Percentiles rank a stretch among this genome's conserved stretches.
These are phyloP conservation scores for Phataginus tetradactyla DNA, from an alignment of 2,797 vertebrate species.

Conservation along the genomic window DNA sequence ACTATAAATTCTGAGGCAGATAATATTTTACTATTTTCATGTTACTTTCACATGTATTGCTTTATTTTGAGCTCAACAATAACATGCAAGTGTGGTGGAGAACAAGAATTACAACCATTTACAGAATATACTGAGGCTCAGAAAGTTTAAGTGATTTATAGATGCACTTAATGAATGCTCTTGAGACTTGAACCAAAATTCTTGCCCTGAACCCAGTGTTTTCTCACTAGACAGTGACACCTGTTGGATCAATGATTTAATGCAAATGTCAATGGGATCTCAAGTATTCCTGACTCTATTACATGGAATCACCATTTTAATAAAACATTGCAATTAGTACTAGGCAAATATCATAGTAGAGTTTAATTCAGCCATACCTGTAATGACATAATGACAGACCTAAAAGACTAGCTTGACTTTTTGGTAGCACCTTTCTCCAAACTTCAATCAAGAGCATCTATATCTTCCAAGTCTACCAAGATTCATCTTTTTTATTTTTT, in stretches of 20 bases:
- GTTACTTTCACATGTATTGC: background rate
- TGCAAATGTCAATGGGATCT: background rate
- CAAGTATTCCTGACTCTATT: background rate
- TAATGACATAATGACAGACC: background rate
- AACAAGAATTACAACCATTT: background rate
- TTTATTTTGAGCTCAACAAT: background rate
- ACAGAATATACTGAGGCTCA: background rate
- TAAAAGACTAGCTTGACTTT: background rate
- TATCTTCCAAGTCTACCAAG: background rate
- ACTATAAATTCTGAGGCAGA: background rate
- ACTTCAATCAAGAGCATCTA: background rate
- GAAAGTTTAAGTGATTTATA: background rate
- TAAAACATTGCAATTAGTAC: background rate
- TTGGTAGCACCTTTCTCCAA: background rate
- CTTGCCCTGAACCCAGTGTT: background rate
- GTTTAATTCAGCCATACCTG: background rate
- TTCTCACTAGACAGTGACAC: background rate
- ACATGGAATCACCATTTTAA: background rate
- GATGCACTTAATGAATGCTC: background rate
- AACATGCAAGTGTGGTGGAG: background rate
- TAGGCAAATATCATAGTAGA: background rate
- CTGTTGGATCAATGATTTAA: background rate
- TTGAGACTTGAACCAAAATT: background rate
- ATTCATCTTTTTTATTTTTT: slow-evolving; percentile 12
- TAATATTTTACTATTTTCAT: background rate